Evolutionary conservation across 2,888 invertebrate species (phyloP).

Genomic region (Germaria angustata): DNA sequence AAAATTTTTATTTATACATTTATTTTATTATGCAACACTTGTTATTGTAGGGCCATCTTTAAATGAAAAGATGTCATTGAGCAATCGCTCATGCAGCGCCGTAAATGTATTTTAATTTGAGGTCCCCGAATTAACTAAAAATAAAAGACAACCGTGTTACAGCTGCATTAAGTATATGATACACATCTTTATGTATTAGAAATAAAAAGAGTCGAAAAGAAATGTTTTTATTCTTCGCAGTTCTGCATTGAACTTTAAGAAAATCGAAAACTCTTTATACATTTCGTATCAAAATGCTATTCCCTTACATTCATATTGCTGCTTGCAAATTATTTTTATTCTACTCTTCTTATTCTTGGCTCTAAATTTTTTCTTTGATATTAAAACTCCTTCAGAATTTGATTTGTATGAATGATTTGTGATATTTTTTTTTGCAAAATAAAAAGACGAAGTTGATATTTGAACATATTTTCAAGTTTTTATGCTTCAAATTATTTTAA

Average conservation of each 20-base stretch:
- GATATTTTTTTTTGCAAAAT: neutral
- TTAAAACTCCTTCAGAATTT: constrained; percentile 28
- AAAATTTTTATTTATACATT: constrained; percentile 52
- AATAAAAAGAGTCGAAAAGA: neutral
- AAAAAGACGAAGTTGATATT: constrained; percentile 31
- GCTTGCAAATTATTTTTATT: neutral
- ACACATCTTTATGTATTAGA: neutral
- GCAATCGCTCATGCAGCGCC: neutral
- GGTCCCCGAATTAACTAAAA: neutral
- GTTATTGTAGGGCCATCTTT: constrained; percentile 44
- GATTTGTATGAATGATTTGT: constrained; percentile 42
- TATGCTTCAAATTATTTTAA: constrained; percentile 39
- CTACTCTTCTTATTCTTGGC: neutral
- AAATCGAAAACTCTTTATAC: neutral
- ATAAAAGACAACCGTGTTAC: too few species aligned
- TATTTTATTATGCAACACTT: constrained; percentile 61
- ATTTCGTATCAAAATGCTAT: neutral
- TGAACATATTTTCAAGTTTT: constrained; percentile 27
- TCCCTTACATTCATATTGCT: neutral
- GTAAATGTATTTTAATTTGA: neutral
- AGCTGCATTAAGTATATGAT: neutral
- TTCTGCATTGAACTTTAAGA: neutral
- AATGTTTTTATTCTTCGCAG: neutral
- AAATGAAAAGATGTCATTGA: constrained; percentile 9
- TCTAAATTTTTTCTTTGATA: constrained; percentile 22